Base-by-base conservation (phyloP, 1,140 invertebrate genomes). In the Hyphantria cunea region DNA sequence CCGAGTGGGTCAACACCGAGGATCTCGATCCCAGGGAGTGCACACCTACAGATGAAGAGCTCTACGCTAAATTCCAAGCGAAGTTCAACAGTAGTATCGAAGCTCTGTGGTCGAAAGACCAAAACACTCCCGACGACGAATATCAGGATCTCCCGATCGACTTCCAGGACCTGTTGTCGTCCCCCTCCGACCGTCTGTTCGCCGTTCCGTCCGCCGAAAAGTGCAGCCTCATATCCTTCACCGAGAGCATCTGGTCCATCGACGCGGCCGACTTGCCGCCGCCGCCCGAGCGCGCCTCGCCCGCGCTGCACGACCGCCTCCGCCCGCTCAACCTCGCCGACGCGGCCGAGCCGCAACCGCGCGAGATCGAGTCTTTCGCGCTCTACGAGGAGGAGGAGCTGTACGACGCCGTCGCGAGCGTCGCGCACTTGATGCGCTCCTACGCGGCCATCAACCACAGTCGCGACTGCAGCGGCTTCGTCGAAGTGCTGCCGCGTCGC, bases 41-140 rank as follows among this genome's bases (percentile, higher is more conserved):
- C 25, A 80, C 82, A 50, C 86, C 86, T 10, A 76, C 79, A 59
- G 93, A 94, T 73, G 90, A 92, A 61, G 86, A 92, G 58, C 84
- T 92, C 56, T 92, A 94, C 66, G 93, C 93, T 6, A 92, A 93
- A 68, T 92, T 94, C 59, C 92, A 94, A 72, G 94, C 94, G 7
- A 94, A 94, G 75, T 94, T 94, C 78, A 92, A 94, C 78, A 88
- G 92, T 42, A 93, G 92, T 73, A 88, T 94, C n/a, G 93, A 94
- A 75, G 93, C 93, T 25, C 78, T 94, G 37, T 94, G 94, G 94
- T 78, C 83, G 8, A 89, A 83, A 32, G 84, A 90, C 31, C 83
- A 86, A 61, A 89, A 86, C 59, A 89, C 88, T 11, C 86, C 90
- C 0, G 84, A 91, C 39, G 92, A 92, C 51, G 90, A 92, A 65